Conservation (phyloP, 2,888 invertebrate species). For the Ecdyonurus torrentis region DNA sequence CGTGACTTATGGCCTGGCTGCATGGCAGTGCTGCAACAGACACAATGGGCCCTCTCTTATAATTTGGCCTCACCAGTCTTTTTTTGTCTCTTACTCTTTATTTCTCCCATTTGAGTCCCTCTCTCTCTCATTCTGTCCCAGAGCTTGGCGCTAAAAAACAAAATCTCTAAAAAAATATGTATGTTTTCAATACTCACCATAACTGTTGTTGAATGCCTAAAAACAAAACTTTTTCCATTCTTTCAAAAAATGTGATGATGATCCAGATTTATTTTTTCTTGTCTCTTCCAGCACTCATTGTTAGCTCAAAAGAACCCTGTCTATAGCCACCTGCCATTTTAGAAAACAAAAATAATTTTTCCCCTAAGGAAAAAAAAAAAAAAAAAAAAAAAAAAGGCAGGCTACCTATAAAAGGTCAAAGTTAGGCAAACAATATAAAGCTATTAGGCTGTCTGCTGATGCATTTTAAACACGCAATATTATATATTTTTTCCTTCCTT, state of each 20-base stretch:
- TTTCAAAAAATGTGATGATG: too few species aligned
- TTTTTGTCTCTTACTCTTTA: not conserved
- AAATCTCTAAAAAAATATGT: not conserved
- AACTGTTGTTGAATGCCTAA: not conserved
- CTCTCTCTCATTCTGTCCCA: not conserved
- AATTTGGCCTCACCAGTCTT: too few species aligned
- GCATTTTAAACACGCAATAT: not conserved
- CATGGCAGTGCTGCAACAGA: not conserved
- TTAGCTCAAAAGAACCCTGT: not conserved
- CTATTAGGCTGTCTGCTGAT: not conserved
- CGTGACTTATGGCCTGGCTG: not conserved
- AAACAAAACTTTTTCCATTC: not conserved
- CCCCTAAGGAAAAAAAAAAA: not conserved
- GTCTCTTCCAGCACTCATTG: not conserved
- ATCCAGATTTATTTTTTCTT: not conserved
- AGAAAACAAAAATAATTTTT: not conserved
- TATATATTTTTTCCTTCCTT: not conserved
- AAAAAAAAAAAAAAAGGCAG: not conserved
- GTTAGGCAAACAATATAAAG: not conserved
- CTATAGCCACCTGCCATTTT: not conserved
- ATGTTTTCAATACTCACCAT: not conserved
- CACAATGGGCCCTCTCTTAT: not conserved
- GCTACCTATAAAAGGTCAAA: not conserved
- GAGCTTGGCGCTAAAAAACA: not conserved
- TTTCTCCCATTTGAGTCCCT: not conserved